Conservation (phyloP, 2,113 vertebrate species). For the Podarcis muralis region DNA sequence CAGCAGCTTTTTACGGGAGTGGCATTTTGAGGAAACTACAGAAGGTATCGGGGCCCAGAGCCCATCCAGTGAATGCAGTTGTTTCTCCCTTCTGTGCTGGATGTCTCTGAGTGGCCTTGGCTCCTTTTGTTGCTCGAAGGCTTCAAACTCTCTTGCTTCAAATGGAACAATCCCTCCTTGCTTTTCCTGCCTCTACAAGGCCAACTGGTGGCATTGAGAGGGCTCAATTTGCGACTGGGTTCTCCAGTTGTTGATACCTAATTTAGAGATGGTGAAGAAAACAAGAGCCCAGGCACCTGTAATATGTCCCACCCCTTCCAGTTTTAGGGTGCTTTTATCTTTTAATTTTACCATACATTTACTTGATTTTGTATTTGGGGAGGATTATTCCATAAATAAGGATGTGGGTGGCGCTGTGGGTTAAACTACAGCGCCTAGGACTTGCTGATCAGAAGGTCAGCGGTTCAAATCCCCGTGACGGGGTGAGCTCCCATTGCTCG, state of each 20-base stretch:
- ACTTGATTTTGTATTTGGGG: not conserved
- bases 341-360: not conserved
- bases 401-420: no score
- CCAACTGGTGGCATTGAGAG: not conserved
- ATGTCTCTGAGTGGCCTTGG: no score
- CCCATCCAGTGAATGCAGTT: no score
- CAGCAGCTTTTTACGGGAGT: not conserved
- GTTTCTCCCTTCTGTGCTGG: no score
- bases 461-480: no score
- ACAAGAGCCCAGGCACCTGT: not conserved
- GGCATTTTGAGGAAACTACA: not conserved
- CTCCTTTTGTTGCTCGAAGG: no score
- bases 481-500: no score
- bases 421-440: no score
- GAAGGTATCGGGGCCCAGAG: not conserved
- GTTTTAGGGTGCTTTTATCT: not conserved
- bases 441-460: no score
- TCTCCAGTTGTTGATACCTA: not conserved
- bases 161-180: not conserved
- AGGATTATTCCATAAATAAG: no score
- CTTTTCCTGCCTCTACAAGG: not conserved
- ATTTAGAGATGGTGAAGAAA: not conserved
- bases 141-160: no score
- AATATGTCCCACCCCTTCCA: not conserved
- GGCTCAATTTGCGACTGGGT: not conserved